phyloP scores from a whole-genome alignment of 2,888 invertebrate genomes.

The Drosophila quinaria region DNA sequence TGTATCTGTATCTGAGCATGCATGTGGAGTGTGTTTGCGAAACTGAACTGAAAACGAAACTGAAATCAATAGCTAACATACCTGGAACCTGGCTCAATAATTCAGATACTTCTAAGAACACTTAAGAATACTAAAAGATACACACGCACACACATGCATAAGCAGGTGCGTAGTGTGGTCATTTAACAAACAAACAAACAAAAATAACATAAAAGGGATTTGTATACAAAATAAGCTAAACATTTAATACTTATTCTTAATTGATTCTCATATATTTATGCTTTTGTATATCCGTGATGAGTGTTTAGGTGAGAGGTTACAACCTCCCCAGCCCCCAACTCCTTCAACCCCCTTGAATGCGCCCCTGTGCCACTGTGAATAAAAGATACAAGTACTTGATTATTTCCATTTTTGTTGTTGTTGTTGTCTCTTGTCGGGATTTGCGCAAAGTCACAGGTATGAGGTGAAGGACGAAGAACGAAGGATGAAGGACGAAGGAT shows the following conservation, averaged over 20 bases:
- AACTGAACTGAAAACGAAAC: conserved; percentile 50
- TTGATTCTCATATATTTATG: background rate
- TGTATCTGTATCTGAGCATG: conserved; percentile 12
- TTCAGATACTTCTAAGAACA: conserved; percentile 42
- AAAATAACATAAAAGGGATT: background rate
- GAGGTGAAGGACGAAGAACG: conserved; percentile 1
- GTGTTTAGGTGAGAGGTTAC: background rate
- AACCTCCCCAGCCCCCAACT: background rate
- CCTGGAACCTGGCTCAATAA: conserved; percentile 28
- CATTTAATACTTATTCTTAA: background rate
- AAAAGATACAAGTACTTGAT: conserved; percentile 10
- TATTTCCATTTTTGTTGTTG: conserved; percentile 23
- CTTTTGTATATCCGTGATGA: background rate
- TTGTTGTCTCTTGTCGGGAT: conserved; percentile 16
- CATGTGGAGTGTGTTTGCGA: conserved; percentile 7
- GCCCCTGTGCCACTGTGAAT: conserved; percentile 7
- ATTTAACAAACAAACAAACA: background rate
- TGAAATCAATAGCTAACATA: conserved; percentile 51
- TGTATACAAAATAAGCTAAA: background rate
- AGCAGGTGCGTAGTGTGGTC: background rate
- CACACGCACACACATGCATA: background rate
- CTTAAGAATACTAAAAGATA: conserved; percentile 22
- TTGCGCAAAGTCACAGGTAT: conserved; percentile 12
- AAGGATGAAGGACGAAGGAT: background rate
- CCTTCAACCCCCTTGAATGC: background rate